Evolutionary conservation across 2,888 invertebrate genomes (phyloP).

Genomic region (Epinotia ramella): DNA sequence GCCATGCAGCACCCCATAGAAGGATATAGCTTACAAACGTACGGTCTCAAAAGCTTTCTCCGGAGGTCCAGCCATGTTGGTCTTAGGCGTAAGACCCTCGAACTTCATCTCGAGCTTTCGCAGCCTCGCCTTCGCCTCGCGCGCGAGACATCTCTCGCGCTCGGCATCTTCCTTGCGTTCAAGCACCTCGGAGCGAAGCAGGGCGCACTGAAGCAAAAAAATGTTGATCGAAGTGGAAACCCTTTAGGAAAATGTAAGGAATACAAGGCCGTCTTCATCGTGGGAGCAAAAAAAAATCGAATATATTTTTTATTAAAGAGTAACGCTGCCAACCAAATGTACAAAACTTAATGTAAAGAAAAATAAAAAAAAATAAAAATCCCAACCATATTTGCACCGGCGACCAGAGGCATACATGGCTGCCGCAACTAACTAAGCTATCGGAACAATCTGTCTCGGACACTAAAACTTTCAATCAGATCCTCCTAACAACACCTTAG

Average conservation of each 20-base stretch:
- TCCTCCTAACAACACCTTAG: too few relatives aligned
- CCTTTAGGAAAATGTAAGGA: neutral
- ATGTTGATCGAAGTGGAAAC: neutral
- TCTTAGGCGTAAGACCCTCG: constrained; percentile 66
- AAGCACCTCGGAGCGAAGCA: constrained; percentile 71
- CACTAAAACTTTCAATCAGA: too few relatives aligned
- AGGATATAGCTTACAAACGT: neutral
- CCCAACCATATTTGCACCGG: too few relatives aligned
- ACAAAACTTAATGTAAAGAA: too few relatives aligned
- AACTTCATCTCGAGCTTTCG: constrained; percentile 75
- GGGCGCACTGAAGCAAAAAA: constrained; percentile 65
- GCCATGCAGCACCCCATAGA: too few relatives aligned
- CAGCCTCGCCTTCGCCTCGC: constrained; percentile 76
- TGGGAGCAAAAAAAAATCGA: too few relatives aligned
- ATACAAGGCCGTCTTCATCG: neutral
- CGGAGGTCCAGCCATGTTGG: constrained; percentile 82
- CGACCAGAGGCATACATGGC: too few relatives aligned
- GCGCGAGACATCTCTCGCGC: constrained; percentile 84
- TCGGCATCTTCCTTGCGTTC: constrained; percentile 84
- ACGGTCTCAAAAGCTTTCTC: constrained; percentile 86
- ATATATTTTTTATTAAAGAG: too few relatives aligned
- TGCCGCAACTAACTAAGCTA: too few relatives aligned
- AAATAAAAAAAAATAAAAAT: too few relatives aligned
- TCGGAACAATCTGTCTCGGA: too few relatives aligned
- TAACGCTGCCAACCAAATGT: too few relatives aligned